Evolutionary conservation across 2,113 vertebrate species (phyloP), one percentile per base, ranked within the genome.

Genomic region (Myotis brandtii): DNA sequence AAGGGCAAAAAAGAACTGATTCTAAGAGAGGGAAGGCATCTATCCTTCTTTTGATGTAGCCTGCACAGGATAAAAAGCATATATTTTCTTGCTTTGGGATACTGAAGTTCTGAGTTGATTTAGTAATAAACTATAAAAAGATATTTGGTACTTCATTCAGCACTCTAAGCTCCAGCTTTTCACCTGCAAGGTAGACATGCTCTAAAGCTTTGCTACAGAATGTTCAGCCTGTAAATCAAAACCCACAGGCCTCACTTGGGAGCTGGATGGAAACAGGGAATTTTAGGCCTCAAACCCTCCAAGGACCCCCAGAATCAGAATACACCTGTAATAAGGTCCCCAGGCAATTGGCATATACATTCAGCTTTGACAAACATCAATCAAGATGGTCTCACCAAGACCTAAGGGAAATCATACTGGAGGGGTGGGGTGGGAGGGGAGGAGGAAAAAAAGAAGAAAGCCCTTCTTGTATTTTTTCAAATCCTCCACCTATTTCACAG

Each of bases 161-260:
- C 3, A 40, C 32, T 67, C 25, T 43, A 69, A 16, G 9, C 27
- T 66, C 62, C 9, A 72, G 16, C 37, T 76, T 83, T 64, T 89
- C 34, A 54, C 18, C 27, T 56, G 10, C 7, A 75, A 46, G 13
- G 9, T 9, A 46, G 11, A 54, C 23, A n/a, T 37, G 25, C 52
- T 40, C 56, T n/a, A 50, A 20, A 3, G 27, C 1, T 48, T 70
- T 54, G n/a, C 16, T n/a, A 4, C 34, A 5, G 21, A 18, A 12
- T 5, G 10, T 17, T 8, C 16, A 30, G 2, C 12, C 13, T 76
- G 13, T 8, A 72, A 54, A 67, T 75, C 37, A 48, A 72, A 4
- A 59, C 6, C 25, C 25, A 18, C 1, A 5, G 16, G 10, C 0
- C 3, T 27, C 16, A 21, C 3, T 17, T 25, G 3, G 56, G 6